phyloP scores from a whole-genome alignment of 2,797 vertebrate species.

The Alosa sapidissima region DNA sequence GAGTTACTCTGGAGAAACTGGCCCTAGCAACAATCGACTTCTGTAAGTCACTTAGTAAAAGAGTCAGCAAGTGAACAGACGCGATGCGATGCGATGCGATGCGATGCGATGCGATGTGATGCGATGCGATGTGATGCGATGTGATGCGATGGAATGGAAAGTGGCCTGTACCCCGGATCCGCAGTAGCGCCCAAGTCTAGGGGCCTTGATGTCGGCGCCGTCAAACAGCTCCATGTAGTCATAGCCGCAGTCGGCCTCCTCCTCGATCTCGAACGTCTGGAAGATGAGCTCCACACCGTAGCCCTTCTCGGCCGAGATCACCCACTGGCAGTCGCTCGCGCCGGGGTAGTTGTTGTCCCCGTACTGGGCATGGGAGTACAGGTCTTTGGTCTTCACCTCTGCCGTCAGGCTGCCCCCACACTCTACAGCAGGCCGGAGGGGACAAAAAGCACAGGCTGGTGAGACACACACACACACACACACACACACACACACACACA shows the following conservation, averaged over 20 bases:
- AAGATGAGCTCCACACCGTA: slow-evolving; percentile 97
- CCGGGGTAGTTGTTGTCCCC: slow-evolving; percentile 96
- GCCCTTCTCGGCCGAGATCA: slow-evolving; percentile 91
- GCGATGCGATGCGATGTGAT: no score
- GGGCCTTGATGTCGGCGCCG: slow-evolving; percentile 87
- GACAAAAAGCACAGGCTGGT: background rate
- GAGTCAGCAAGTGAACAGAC: no score
- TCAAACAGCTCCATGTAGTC: slow-evolving; percentile 98
- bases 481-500: no score
- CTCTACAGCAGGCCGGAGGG: slow-evolving; percentile 67
- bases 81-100: no score
- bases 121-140: no score
- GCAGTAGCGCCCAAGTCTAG: slow-evolving; percentile 92
- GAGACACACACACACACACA: no score
- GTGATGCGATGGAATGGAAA: no score
- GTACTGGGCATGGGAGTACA: slow-evolving; percentile 96
- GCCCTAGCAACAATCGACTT: no score
- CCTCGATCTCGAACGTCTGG: slow-evolving; percentile 97
- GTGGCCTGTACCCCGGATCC: slow-evolving; percentile 87
- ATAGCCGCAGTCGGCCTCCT: slow-evolving; percentile 94
- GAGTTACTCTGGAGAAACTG: no score
- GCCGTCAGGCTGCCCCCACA: slow-evolving; percentile 91
- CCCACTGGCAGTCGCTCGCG: slow-evolving; percentile 92
- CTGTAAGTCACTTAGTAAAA: no score
- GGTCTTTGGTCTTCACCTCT: slow-evolving; percentile 94